Conservation (phyloP, 30 jellyfish, hydroid and myxozoan genomes). For the Morbakka virulenta region DNA sequence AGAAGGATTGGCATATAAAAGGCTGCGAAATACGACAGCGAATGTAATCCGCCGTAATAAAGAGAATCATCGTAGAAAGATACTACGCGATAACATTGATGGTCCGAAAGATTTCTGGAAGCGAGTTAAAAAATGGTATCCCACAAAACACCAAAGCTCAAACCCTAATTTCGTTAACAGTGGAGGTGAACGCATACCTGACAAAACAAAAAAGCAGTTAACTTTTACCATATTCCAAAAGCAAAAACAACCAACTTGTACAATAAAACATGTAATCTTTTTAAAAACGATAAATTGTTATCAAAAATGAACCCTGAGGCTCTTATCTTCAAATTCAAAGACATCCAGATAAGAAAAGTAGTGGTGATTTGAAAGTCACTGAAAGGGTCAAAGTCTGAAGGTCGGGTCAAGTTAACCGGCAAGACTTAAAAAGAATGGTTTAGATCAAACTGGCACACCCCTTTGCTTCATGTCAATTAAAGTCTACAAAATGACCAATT, state of each 20-base stretch:
- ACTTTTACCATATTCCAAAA: conserved; percentile 5
- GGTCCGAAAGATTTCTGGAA: conserved; percentile 45
- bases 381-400: conserved; percentile 14
- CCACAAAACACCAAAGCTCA: conserved; percentile 15
- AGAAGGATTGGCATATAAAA: conserved; percentile 28
- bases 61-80: conserved; percentile 41
- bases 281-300: not conserved
- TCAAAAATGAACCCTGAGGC: conserved; percentile 29
- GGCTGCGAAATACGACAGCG: conserved; percentile 35
- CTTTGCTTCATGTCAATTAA: conserved; percentile 4
- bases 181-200: conserved; percentile 22
- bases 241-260: not conserved
- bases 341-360: no score
- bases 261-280: conserved; percentile 16
- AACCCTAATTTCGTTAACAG: conserved; percentile 6
- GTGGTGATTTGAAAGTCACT: conserved; percentile 24
- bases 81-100: no score
- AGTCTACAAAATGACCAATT: conserved; percentile 35
- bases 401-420: conserved; percentile 30
- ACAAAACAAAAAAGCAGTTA: no score
- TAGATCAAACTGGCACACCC: conserved; percentile 11
- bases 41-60: conserved; percentile 43
- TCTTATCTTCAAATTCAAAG: no score
- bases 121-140: conserved; percentile 43
- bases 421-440: conserved; percentile 29